Evolutionary conservation across 2,113 vertebrate genomes (phyloP), one percentile per base, ranked within the genome.

Genomic region (Alligator sinensis): DNA sequence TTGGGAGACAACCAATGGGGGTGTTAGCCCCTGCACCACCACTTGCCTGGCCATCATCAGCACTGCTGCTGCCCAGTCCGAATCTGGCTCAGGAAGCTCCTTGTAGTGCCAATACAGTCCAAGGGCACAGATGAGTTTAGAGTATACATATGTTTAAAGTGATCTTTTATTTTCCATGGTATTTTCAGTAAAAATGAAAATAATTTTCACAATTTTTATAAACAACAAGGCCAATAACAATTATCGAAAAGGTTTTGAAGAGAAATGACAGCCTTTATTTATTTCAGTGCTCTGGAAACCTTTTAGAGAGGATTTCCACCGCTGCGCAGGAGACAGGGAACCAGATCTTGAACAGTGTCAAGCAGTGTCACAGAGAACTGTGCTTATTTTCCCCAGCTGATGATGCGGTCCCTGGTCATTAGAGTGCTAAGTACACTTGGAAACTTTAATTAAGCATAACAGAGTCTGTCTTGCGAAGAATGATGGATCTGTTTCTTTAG

Each of bases 381-480:
- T 60, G 74, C 38, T 82, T 24, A 2, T 77, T 85, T 70, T 74
- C 88, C 47, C 24, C 77, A 25, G 28, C 59, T 77, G 83, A 30
- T 74, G 86, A 27, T 57, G 70, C 21, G 15, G 60, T 28, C 38
- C 78, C 18, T 88, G 90, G 91, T 90, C 86, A 79, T 78, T 10
- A 30, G 88, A 92, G 88, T 63, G 68, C 93, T 94, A 18, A 91
- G 82, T 68, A 62, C 19, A 60, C 90, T 77, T 91, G 79, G 89
- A 83, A 81, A 59, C 70, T 87, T 97, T 97, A 97, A 97, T 96
- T 97, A 97, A 96, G 80, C 91, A 96, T 87, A 91, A 82, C 5
- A 14, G 86, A 94, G 59, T 13, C 89, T 70, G 63, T 91, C 28
- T 85, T 30, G 70, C 30, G 30, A 68, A 92, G 88, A 94, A 77